Percentiles rank a stretch among this genome's conserved stretches.
Conservation (phyloP, 2,797 vertebrate species). For the Neosilurus hyrtlii region DNA sequence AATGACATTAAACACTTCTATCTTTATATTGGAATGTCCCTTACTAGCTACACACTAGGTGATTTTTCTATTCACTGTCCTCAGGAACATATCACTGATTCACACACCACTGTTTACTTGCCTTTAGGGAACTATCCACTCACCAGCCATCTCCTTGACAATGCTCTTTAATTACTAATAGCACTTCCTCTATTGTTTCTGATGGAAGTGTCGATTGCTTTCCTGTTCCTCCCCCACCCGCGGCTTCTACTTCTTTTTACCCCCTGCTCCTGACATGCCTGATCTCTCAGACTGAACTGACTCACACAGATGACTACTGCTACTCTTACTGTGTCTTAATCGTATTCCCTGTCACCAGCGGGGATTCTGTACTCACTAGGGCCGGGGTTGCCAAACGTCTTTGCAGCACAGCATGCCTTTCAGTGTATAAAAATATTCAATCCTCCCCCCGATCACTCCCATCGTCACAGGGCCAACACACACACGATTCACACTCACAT, state of each 20-base stretch:
- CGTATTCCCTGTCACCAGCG: not conserved
- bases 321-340: not conserved
- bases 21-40: not conserved
- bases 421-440: not conserved
- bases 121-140: not conserved
- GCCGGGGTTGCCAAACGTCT: not conserved
- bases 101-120: not conserved
- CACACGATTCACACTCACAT: no score
- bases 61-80: not conserved
- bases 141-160: conserved; percentile 25
- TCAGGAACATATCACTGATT: not conserved
- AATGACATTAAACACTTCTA: not conserved
- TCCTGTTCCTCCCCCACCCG: conserved; percentile 20
- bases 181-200: conserved; percentile 34
- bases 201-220: conserved; percentile 7
- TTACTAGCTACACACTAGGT: not conserved
- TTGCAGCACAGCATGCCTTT: not conserved
- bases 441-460: no score
- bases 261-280: conserved; percentile 5
- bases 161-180: conserved; percentile 28
- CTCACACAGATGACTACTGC: conserved; percentile 2
- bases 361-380: not conserved
- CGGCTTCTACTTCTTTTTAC: conserved; percentile 20
- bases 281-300: conserved; percentile 15
- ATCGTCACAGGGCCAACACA: no score